Evolutionary conservation across 1,140 invertebrate species (phyloP).

Genomic region (Megathymus violae): DNA sequence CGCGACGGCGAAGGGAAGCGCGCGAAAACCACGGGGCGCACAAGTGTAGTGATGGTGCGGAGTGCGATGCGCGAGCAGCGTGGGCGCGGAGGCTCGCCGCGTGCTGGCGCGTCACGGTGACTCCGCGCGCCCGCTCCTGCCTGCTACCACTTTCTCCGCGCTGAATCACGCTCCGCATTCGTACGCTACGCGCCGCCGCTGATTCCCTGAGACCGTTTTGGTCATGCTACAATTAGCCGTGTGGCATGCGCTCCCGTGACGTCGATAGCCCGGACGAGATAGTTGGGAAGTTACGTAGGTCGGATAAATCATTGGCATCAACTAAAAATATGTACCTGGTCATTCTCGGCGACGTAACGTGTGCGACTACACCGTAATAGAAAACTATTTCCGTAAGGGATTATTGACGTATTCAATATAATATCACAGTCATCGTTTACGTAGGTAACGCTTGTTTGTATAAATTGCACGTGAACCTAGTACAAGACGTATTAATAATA

Average conservation of each 20-base stretch:
- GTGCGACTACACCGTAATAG: conserved; percentile 31
- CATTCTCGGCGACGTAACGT: conserved; percentile 59
- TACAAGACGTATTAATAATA: conserved; percentile 18
- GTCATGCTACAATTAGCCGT: conserved; percentile 76
- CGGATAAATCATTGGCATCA: conserved; percentile 64
- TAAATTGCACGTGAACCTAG: conserved; percentile 11
- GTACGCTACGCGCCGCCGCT: conserved; percentile 50
- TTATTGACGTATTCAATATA: conserved; percentile 37
- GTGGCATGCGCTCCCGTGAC: conserved; percentile 73
- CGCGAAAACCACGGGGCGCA: conserved; percentile 73
- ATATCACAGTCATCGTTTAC: conserved; percentile 15
- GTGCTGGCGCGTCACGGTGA: conserved; percentile 45
- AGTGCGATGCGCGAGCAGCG: conserved; percentile 49
- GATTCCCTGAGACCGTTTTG: conserved; percentile 67
- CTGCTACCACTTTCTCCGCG: conserved; percentile 66
- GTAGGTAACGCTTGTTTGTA: neutral
- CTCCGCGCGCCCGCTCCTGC: conserved; percentile 41
- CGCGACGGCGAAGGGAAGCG: conserved; percentile 72
- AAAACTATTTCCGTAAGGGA: conserved; percentile 32
- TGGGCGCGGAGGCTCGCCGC: conserved; percentile 73
- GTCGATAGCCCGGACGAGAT: conserved; percentile 64
- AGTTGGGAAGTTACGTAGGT: conserved; percentile 66
- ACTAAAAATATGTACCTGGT: conserved; percentile 70
- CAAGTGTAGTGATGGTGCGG: conserved; percentile 63
- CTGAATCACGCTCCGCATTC: conserved; percentile 75